Evolutionary conservation across 1,140 invertebrate species (phyloP).

Genomic region (Apis laboriosa): DNA sequence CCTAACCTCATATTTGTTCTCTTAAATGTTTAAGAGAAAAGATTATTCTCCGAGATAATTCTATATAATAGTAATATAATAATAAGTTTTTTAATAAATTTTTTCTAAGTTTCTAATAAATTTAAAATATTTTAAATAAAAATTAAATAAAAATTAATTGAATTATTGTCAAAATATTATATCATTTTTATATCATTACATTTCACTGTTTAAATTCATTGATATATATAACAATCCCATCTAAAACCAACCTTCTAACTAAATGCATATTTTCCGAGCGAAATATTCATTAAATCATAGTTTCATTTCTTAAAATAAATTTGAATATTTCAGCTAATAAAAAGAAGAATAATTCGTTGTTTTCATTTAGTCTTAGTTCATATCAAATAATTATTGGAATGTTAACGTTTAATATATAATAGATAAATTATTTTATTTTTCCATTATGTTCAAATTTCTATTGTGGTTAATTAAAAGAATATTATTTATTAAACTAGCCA

Average conservation of each 20-base stretch:
- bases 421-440: no score
- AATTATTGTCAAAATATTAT: neutral
- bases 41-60: neutral
- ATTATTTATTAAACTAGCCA: neutral
- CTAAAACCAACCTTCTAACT: neutral
- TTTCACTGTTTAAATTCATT: neutral
- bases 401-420: no score
- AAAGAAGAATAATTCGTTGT: no score
- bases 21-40: neutral
- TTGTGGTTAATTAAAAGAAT: neutral
- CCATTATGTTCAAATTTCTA: no score
- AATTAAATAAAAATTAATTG: neutral
- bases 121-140: no score
- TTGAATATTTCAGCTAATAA: no score
- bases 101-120: no score
- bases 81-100: no score
- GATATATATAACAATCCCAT: neutral
- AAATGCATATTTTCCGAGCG: no score
- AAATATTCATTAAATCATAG: neutral
- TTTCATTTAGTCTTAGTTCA: no score
- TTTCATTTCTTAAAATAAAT: neutral
- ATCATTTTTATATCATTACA: neutral
- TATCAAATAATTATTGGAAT: no score
- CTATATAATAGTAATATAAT: neutral
- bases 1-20: no score